Evolutionary conservation across 2,888 invertebrate species (phyloP), one percentile per base, ranked within the genome.

Genomic region (Lithophane semibrunnea): DNA sequence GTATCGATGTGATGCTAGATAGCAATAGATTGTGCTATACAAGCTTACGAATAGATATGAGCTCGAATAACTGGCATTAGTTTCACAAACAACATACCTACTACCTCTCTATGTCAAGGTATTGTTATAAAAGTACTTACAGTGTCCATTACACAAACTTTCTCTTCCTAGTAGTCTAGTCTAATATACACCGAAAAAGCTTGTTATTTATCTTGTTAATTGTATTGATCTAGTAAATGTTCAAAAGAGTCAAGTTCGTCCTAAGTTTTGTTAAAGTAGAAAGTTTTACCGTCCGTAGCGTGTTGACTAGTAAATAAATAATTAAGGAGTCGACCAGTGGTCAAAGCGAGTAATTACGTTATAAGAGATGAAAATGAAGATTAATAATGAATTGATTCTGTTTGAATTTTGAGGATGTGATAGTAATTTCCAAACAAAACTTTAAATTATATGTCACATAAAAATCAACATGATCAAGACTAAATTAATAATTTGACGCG

Each of bases 141-240:
- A 49, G 24, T 65, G 56, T 71, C 60, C 42, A 49, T 61, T 16
- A 24, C 64, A 37, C 12, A 74, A 84, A 84, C 60, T 67, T 71
- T 18, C 8, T 24, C 37, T 73, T 69, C 12, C 18, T 67, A 64
- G n/a, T 67, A 44, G 63, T 52, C 44, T 61, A 67, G 63, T 52
- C 60, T 73, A 29, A 74, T 58, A 65, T 67, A 83, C 69, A 77
- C 63, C 61, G 47, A 86, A 86, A 80, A 84, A 74, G 75, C 75
- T 82, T 79, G 82, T 79, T 80, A 77, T 87, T 86, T 86, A 82
- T 77, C 79, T 87, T 87, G 66, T 61, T 84, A 86, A 87, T 84
- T 79, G 82, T 76, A 84, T 87, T 86, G 88, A 75, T 80, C 68
- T 82, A 77, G 78, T 80, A 64, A 75, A 79, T 80, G 82, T 77